Conservation (phyloP, 2,113 vertebrate genomes). For the Hydrolagus affinis region DNA sequence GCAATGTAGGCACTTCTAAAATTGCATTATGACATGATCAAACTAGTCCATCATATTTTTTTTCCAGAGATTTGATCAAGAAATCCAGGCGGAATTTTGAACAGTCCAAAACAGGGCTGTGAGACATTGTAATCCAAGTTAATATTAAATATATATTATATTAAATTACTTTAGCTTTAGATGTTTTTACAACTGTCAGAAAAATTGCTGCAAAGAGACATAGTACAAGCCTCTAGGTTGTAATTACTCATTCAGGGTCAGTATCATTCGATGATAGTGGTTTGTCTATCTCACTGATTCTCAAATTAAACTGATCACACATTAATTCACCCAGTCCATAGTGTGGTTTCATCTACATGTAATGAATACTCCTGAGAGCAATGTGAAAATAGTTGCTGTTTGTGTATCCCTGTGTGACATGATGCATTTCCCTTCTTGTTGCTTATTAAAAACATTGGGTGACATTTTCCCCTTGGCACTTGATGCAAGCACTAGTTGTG, state of each 20-base stretch:
- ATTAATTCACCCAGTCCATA: neutral
- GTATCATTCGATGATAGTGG: neutral
- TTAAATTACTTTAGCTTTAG: neutral
- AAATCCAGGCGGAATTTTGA: constrained; percentile 18
- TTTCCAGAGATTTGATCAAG: constrained; percentile 11
- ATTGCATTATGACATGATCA: constrained; percentile 23
- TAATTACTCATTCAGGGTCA: neutral
- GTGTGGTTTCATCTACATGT: neutral
- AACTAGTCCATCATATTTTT: constrained; percentile 22
- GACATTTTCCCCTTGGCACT: neutral
- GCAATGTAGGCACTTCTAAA: constrained; percentile 23
- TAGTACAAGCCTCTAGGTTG: neutral
- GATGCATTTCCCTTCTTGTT: neutral
- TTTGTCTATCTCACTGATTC: neutral
- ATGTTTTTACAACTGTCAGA: constrained; percentile 4
- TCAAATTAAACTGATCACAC: neutral
- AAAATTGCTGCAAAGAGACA: neutral
- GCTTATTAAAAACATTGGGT: neutral
- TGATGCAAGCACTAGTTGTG: neutral
- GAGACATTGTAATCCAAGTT: constrained; percentile 12
- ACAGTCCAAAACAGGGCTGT: constrained; percentile 2
- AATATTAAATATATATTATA: neutral
- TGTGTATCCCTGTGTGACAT: neutral
- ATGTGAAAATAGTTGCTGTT: neutral
- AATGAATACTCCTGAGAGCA: neutral